Evolutionary conservation across 2,113 vertebrate genomes (phyloP).

Genomic region (Chaetops frenatus): DNA sequence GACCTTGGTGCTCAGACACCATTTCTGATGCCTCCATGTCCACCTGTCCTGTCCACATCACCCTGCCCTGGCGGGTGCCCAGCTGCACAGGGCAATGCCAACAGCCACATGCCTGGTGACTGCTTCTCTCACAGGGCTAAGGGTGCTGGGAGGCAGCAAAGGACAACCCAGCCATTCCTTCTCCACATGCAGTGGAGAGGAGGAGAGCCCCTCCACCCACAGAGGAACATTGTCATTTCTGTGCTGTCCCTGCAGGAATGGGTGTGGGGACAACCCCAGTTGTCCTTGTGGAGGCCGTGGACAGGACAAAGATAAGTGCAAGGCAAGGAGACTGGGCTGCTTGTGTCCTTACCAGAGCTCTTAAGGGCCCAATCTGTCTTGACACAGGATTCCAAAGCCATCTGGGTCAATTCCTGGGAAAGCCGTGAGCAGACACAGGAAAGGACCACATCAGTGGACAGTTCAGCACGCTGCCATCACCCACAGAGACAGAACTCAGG

Average conservation of each 20-base stretch:
- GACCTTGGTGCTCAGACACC: background rate
- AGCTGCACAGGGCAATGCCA: background rate
- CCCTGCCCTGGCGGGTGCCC: background rate
- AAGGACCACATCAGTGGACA: background rate
- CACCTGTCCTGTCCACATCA: background rate
- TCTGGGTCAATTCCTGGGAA: background rate
- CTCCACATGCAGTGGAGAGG: background rate
- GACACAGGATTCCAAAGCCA: background rate
- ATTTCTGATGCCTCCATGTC: background rate
- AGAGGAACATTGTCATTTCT: background rate
- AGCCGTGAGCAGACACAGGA: background rate
- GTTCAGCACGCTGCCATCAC: background rate
- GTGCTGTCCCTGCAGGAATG: background rate
- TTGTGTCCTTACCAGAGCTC: background rate
- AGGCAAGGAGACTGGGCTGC: background rate
- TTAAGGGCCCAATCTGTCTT: background rate
- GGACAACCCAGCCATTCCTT: background rate
- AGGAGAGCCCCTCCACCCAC: background rate
- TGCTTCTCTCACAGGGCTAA: background rate
- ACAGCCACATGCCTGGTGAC: background rate
- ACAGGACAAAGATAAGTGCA: background rate
- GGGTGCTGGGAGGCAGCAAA: background rate
- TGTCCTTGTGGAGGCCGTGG: background rate
- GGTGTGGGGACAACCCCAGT: background rate
- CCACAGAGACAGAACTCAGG: background rate